Evolutionary conservation across 2,797 vertebrate species (phyloP).

Genomic region (Alectoris magna): DNA sequence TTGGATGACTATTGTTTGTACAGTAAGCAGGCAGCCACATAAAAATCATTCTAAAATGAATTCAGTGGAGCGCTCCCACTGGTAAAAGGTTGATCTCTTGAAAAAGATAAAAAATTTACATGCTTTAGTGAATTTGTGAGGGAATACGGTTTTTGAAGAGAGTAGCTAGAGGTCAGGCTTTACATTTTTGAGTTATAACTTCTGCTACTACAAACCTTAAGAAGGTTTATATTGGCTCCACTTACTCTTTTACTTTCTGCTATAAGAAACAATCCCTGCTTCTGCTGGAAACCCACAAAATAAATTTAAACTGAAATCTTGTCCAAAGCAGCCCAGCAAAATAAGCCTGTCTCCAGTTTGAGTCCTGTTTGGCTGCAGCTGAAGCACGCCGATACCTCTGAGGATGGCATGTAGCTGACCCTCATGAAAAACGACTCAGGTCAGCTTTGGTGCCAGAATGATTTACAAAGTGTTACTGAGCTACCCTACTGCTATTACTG

Average conservation of each 20-base stretch:
- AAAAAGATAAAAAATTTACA: conserved; percentile 60
- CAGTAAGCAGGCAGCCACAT: conserved; percentile 44
- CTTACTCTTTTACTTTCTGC: conserved; percentile 47
- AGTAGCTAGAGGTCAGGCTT: conserved; percentile 44
- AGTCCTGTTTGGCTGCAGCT: accelerated
- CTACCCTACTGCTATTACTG: too few species aligned
- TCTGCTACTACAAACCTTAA: conserved; percentile 4
- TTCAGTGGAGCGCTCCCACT: conserved; percentile 27
- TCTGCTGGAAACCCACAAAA: conserved; percentile 12
- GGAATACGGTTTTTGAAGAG: conserved; percentile 15
- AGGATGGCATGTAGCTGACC: not conserved
- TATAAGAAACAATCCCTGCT: not conserved
- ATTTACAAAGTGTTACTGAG: accelerated
- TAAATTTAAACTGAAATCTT: conserved; percentile 37
- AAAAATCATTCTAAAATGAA: conserved; percentile 70
- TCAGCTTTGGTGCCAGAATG: not conserved
- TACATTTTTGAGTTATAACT: conserved; percentile 27
- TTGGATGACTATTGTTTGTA: conserved; percentile 47
- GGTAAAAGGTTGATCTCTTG: conserved; percentile 39
- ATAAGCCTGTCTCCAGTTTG: not conserved
- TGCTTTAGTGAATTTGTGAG: conserved; percentile 49
- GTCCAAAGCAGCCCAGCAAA: not conserved
- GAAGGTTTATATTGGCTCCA: conserved; percentile 20
- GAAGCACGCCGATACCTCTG: not conserved
- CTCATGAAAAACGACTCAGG: not conserved